A percentile compares a stretch with the other conserved stretches of the same genome.
Conservation (phyloP, 2,113 vertebrate genomes). For the Rutilus rutilus region DNA sequence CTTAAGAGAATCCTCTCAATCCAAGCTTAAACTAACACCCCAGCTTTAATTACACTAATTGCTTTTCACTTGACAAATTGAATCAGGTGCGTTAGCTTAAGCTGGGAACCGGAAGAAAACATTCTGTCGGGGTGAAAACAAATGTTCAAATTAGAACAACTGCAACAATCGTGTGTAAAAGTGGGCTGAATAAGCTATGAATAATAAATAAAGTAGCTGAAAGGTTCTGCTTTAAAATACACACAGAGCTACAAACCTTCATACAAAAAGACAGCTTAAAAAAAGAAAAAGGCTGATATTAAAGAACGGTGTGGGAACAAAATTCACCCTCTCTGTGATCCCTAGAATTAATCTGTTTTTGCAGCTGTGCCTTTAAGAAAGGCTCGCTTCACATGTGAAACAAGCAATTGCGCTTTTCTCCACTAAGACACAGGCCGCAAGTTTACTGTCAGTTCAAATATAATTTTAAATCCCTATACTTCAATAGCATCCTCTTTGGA, state of each 20-base stretch:
- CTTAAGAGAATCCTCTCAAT: background rate
- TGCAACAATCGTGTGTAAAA: background rate
- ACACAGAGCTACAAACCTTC: background rate
- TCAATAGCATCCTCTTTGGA: background rate
- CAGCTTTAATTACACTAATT: conserved; percentile 17
- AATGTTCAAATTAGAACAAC: background rate
- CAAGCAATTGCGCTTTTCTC: background rate
- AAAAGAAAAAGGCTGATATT: background rate
- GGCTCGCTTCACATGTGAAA: background rate
- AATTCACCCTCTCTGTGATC: background rate
- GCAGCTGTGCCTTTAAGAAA: background rate
- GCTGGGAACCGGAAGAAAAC: background rate
- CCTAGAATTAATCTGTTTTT: background rate
- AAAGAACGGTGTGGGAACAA: background rate
- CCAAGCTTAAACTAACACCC: background rate
- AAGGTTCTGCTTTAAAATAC: background rate
- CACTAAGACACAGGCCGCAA: background rate
- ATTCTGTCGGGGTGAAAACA: background rate
- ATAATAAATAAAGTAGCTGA: background rate
- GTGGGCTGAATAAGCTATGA: background rate
- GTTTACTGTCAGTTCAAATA: background rate
- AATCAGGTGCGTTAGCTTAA: background rate
- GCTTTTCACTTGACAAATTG: background rate
- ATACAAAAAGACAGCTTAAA: background rate
- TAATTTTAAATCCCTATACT: background rate